Percentiles rank a stretch among this genome's conserved stretches.
These are phyloP conservation scores for Pseudomyrmex pallidus DNA, from an alignment of 1,140 invertebrate genomes.

Conservation along the genomic window DNA sequence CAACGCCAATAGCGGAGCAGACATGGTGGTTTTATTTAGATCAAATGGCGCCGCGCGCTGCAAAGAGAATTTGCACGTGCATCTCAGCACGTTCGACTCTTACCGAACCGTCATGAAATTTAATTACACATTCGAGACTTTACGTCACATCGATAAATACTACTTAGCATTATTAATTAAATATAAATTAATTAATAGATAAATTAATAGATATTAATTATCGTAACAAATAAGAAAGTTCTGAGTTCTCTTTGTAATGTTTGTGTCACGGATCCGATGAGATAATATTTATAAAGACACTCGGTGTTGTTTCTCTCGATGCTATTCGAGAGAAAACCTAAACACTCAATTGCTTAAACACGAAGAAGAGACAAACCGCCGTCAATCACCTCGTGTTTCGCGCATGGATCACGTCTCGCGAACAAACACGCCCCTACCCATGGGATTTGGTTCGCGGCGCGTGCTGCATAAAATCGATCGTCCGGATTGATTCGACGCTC, in stretches of 20 bases:
- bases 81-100: too few relatives aligned
- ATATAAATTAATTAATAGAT: too few relatives aligned
- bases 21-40: not conserved
- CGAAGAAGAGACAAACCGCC: not conserved
- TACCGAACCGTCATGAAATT: too few relatives aligned
- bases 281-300: slow-evolving; percentile 3
- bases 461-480: slow-evolving; percentile 7
- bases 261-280: not conserved
- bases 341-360: not conserved
- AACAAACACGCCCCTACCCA: slow-evolving; percentile 72
- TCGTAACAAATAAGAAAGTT: too few relatives aligned
- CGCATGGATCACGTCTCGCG: slow-evolving; percentile 30
- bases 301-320: not conserved
- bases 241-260: too few relatives aligned
- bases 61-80: too few relatives aligned
- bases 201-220: too few relatives aligned
- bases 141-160: too few relatives aligned
- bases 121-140: too few relatives aligned
- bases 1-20: not conserved
- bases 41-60: not conserved
- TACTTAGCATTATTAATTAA: too few relatives aligned
- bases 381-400: slow-evolving; percentile 19
- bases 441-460: slow-evolving; percentile 64
- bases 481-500: slow-evolving; percentile 13
- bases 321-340: not conserved